phyloP scores from a whole-genome alignment of 92 coral and sea anemone genomes.

The Desmophyllum pertusum region DNA sequence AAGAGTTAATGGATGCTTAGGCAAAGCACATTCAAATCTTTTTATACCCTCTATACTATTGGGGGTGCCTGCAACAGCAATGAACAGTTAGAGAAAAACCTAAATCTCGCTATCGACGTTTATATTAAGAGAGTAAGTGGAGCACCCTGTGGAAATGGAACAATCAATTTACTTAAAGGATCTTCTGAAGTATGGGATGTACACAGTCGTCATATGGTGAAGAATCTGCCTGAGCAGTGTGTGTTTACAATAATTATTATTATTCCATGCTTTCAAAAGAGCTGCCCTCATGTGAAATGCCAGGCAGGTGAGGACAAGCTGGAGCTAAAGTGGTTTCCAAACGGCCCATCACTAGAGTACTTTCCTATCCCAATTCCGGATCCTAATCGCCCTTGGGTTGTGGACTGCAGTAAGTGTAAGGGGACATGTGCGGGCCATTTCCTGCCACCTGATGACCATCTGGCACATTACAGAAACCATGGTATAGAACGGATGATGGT shows the following conservation, averaged over 20 bases:
- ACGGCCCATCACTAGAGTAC: conserved; percentile 57
- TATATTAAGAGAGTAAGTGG: conserved; percentile 51
- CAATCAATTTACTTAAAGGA: conserved; percentile 46
- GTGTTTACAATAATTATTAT: conserved; percentile 48
- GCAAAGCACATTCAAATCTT: conserved; percentile 40
- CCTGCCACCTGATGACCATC: conserved; percentile 13
- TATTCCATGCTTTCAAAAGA: conserved; percentile 44
- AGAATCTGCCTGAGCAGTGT: conserved; percentile 50
- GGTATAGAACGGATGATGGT: background rate
- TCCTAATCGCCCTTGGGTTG: conserved; percentile 58
- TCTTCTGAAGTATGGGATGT: conserved; percentile 47
- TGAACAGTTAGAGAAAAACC: background rate
- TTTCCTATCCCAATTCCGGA: conserved; percentile 62
- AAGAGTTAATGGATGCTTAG: conserved; percentile 44
- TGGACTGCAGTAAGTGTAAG: conserved; percentile 31
- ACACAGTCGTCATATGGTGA: conserved; percentile 60
- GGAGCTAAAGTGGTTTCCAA: conserved; percentile 48
- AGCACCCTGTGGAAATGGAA: conserved; percentile 42
- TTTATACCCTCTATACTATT: conserved; percentile 37
- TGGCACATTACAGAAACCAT: background rate
- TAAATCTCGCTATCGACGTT: conserved; percentile 56
- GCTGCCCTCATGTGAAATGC: conserved; percentile 50
- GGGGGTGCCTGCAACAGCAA: conserved; percentile 17
- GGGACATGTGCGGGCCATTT: conserved; percentile 45
- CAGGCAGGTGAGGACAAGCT: conserved; percentile 36